Evolutionary conservation across 1,140 invertebrate genomes (phyloP), one percentile per base, ranked within the genome.

Genomic region (Drosophila nikananu): DNA sequence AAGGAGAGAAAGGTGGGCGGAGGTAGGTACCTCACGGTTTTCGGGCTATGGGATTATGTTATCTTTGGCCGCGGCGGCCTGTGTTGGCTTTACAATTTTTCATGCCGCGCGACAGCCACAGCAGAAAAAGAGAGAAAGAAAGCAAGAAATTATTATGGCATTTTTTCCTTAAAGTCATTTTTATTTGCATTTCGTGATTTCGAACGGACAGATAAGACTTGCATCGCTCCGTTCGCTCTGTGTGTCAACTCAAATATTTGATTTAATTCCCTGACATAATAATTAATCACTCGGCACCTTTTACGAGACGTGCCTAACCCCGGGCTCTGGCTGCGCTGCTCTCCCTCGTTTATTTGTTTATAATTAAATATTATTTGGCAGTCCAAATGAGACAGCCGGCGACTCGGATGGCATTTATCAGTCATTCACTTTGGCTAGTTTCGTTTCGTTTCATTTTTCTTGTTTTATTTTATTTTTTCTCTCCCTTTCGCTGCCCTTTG

Each of bases 311-410:
- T 49, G 42, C 17, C 42, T 62, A 66, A 80, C 72, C 77, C 70
- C 62, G 48, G 63, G 75, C 51, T 37, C 68, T 52, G 37, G 42
- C 37, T 17, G 55, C 15, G 21, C 63, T 74, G 21, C 63, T 74
- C 49, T 52, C 42, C 67, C 74, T 68, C 79, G 86, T 86, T 89
- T 89, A 89, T 89, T 89, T 89, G 86, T 89, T 89, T 89, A 89
- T 90, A 89, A 89, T 89, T 89, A 89, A 89, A 89, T 89, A 89
- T 89, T 90, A 89, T 89, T 89, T 89, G 86, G 86, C 86, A 86
- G 86, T 62, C 81, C 79, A 89, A 89, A 89, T 89, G 86, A 89
- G 86, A 89, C 86, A 87, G 67, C 61, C 78, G 32, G 35, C 65
- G 80, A 82, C 49, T 52, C 10, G 27, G 81, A 64, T 89, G 86